These are phyloP conservation scores for Bucco capensis DNA, from an alignment of 2,113 vertebrate species.

Conservation along the genomic window DNA sequence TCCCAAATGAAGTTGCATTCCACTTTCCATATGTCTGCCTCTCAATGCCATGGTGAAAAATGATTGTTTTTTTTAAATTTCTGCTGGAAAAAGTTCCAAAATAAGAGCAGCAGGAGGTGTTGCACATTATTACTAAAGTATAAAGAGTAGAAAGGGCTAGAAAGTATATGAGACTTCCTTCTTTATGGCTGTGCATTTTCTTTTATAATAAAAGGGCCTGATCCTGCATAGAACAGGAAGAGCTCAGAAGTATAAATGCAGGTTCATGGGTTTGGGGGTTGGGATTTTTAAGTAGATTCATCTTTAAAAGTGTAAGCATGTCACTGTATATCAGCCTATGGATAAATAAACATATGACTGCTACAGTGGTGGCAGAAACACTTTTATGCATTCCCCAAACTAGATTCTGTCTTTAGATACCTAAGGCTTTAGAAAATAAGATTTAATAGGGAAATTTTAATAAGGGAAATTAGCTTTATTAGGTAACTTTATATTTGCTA, in stretches of 20 bases:
- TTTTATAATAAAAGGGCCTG: not conserved
- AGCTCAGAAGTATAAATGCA: not conserved
- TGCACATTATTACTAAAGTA: not conserved
- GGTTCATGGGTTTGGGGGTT: not conserved
- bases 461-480: not conserved
- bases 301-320: not conserved
- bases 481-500: not conserved
- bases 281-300: not conserved
- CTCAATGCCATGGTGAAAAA: not conserved
- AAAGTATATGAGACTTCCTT: not conserved
- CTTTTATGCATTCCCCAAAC: not conserved
- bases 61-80: not conserved
- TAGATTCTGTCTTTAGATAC: not conserved
- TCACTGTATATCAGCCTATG: not conserved
- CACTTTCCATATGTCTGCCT: not conserved
- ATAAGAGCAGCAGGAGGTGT: not conserved
- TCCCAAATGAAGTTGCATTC: not conserved
- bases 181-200: not conserved
- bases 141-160: not conserved
- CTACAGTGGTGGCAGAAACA: not conserved
- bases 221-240: not conserved
- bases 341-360: not conserved
- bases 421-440: not conserved
- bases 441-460: not conserved
- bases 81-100: not conserved